Conservation (phyloP, 1,140 invertebrate species). For the Pogonomyrmex barbatus region DNA sequence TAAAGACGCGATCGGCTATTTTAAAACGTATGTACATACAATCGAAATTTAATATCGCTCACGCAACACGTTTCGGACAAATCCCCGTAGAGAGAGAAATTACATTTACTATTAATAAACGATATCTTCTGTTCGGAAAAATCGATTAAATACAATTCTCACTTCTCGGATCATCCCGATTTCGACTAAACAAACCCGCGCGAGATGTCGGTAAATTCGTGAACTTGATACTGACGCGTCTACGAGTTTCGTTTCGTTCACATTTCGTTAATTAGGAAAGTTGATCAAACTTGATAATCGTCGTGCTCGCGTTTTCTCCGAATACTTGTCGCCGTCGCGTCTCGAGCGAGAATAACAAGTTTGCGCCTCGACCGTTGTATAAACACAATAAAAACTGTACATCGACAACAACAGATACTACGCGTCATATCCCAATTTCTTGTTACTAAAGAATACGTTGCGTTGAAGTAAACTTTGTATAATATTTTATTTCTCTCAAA, state of each 20-base stretch:
- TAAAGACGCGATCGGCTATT: too few relatives aligned
- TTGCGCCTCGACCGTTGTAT: too few relatives aligned
- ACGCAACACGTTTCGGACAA: too few relatives aligned
- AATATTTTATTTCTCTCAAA: too few relatives aligned
- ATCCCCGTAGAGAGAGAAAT: too few relatives aligned
- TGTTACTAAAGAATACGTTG: too few relatives aligned
- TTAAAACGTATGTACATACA: background rate
- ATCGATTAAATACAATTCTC: background rate
- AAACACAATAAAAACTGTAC: too few relatives aligned
- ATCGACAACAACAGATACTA: too few relatives aligned
- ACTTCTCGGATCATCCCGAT: background rate
- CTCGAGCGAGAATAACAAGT: background rate
- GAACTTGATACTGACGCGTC: background rate
- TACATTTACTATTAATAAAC: too few relatives aligned
- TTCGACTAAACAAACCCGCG: background rate
- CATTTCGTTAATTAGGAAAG: background rate
- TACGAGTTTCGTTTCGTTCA: background rate
- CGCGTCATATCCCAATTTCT: too few relatives aligned
- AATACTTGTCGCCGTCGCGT: background rate
- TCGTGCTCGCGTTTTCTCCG: background rate
- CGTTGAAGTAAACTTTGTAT: too few relatives aligned
- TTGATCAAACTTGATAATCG: background rate
- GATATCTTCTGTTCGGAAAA: too few relatives aligned
- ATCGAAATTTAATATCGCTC: background rate
- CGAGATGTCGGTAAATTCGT: background rate